Percentiles rank a stretch among this genome's conserved stretches.
These are phyloP conservation scores for Leucoma salicis DNA, from an alignment of 2,888 invertebrate genomes.

Conservation along the genomic window DNA sequence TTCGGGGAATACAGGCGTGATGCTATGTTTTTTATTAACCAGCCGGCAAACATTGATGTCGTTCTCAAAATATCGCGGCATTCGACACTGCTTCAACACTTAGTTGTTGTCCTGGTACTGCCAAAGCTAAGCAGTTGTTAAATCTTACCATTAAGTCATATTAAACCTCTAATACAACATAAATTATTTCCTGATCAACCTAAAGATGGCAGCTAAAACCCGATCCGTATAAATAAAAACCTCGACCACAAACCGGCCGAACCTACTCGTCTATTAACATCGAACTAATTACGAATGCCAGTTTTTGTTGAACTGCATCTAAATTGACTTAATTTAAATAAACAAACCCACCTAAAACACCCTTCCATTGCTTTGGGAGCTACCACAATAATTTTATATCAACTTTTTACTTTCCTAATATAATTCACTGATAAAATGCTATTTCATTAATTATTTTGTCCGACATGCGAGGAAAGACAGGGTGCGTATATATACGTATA, in stretches of 20 bases:
- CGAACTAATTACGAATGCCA: neutral
- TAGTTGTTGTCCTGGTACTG: no score
- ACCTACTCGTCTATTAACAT: neutral
- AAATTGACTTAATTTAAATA: neutral
- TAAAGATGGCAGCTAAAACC: no score
- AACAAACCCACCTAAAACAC: neutral
- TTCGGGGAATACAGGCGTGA: no score
- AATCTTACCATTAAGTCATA: no score
- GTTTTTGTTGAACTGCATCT: neutral
- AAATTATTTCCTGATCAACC: no score
- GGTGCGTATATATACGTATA: neutral
- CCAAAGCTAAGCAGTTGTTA: no score
- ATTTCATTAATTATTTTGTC: constrained; percentile 4
- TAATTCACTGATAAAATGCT: neutral
- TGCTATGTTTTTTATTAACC: no score
- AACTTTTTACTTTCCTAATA: neutral
- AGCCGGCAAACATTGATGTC: no score
- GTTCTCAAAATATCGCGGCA: no score
- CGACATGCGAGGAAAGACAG: neutral
- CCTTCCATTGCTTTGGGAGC: neutral
- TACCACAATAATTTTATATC: neutral
- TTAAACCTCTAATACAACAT: no score
- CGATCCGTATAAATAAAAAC: no score
- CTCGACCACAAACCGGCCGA: neutral
- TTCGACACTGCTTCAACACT: no score